phyloP scores from a whole-genome alignment of 2,113 vertebrate species.

The Phaetusa simplex region DNA sequence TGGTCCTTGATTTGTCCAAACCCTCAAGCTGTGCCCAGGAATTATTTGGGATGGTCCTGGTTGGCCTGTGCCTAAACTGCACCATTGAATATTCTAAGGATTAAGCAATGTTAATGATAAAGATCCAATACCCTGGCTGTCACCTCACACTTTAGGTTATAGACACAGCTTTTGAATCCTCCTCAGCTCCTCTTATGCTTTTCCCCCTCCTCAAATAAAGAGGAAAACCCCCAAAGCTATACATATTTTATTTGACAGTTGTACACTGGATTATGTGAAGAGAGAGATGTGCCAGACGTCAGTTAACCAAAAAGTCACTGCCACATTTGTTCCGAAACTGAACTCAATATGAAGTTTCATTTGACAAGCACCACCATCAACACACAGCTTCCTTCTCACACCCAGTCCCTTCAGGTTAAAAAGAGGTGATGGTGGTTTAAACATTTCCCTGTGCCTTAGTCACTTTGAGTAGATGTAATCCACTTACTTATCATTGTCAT shows the following conservation, averaged over 20 bases:
- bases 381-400: neutral
- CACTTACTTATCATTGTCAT: neutral
- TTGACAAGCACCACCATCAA: neutral
- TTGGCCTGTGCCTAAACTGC: neutral
- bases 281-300: neutral
- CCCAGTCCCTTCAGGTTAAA: neutral
- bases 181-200: neutral
- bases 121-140: neutral
- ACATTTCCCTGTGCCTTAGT: neutral
- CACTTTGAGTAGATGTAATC: neutral
- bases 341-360: neutral
- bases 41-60: neutral
- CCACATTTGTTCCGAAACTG: neutral
- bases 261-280: neutral
- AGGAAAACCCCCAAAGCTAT: rapidly evolving
- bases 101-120: neutral
- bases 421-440: neutral
- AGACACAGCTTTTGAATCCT: neutral
- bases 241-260: neutral
- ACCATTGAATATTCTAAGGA: neutral
- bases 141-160: neutral
- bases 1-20: neutral
- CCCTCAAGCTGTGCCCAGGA: neutral
- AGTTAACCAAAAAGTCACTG: neutral
- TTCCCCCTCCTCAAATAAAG: neutral